phyloP scores from a whole-genome alignment of 2,797 vertebrate genomes.

The Pseudochaenichthys georgianus region DNA sequence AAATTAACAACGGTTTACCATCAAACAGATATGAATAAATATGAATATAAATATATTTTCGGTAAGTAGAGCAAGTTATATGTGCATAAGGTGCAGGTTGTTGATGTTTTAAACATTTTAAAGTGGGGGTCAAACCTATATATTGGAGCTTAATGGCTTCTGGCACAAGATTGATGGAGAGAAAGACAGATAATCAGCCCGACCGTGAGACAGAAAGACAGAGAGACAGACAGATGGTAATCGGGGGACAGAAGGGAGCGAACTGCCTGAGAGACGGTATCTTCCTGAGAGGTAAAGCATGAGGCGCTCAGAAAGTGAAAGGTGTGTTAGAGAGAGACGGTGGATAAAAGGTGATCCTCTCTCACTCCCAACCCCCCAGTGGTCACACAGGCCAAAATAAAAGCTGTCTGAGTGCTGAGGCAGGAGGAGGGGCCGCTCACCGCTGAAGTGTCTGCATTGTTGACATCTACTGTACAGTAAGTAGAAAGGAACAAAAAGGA shows the following conservation, averaged over 20 bases:
- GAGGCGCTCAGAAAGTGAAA: conserved; percentile 71
- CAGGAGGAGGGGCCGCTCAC: background rate
- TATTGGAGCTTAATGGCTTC: too few relatives aligned
- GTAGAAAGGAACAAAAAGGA: background rate
- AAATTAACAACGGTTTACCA: too few relatives aligned
- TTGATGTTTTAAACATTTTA: too few relatives aligned
- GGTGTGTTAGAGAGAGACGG: conserved; percentile 61
- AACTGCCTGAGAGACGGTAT: conserved; percentile 33
- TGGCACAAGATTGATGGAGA: too few relatives aligned
- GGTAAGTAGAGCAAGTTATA: too few relatives aligned
- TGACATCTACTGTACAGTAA: background rate
- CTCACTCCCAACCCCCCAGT: conserved; percentile 41
- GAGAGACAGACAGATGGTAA: background rate
- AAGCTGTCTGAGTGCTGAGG: conserved; percentile 46
- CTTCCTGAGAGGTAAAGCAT: conserved; percentile 61
- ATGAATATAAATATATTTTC: too few relatives aligned
- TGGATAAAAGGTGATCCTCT: conserved; percentile 71
- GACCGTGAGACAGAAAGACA: background rate
- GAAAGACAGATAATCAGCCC: too few relatives aligned
- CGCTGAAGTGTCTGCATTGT: background rate
- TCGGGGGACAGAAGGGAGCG: background rate
- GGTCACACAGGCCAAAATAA: conserved; percentile 35
- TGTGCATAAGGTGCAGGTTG: too few relatives aligned
- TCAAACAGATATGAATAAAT: too few relatives aligned
- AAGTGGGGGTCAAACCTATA: too few relatives aligned